phyloP scores from a whole-genome alignment of 2,888 invertebrate species.

The Lordiphosa andalusiaca region DNA sequence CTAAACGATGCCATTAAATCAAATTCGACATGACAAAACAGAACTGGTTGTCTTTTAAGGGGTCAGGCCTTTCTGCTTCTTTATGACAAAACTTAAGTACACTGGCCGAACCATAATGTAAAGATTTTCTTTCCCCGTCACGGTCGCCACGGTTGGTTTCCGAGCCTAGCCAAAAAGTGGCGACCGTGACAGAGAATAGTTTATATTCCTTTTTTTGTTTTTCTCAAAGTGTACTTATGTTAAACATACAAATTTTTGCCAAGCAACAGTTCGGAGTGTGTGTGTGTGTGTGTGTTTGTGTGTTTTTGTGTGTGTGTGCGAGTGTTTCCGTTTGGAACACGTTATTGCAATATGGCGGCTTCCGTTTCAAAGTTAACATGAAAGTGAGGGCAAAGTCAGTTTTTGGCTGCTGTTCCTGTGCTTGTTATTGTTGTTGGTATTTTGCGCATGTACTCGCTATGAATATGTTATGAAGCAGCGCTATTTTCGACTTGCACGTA shows the following conservation, averaged over 20 bases:
- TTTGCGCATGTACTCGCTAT: slow-evolving; percentile 58
- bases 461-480: slow-evolving; percentile 65
- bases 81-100: too few relatives aligned
- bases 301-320: slow-evolving; percentile 16
- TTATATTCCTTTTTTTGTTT: too few relatives aligned
- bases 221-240: slow-evolving; percentile 8
- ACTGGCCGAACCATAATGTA: too few relatives aligned
- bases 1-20: too few relatives aligned
- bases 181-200: too few relatives aligned
- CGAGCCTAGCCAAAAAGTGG: too few relatives aligned
- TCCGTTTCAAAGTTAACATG: slow-evolving; percentile 50
- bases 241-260: slow-evolving; percentile 56
- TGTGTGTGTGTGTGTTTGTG: slow-evolving; percentile 2
- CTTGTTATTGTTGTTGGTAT: slow-evolving; percentile 28
- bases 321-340: slow-evolving; percentile 61
- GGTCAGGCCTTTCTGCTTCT: too few relatives aligned
- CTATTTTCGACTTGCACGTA: slow-evolving; percentile 43
- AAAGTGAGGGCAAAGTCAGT: slow-evolving; percentile 33
- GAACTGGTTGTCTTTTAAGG: too few relatives aligned
- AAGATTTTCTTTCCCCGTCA: too few relatives aligned
- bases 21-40: too few relatives aligned
- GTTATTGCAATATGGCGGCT: slow-evolving; percentile 73
- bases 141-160: too few relatives aligned
- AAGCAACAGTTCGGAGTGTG: slow-evolving; percentile 54
- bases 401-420: slow-evolving; percentile 39